Evolutionary conservation across 2,888 invertebrate species (phyloP).

Genomic region (Andrena fulva): DNA sequence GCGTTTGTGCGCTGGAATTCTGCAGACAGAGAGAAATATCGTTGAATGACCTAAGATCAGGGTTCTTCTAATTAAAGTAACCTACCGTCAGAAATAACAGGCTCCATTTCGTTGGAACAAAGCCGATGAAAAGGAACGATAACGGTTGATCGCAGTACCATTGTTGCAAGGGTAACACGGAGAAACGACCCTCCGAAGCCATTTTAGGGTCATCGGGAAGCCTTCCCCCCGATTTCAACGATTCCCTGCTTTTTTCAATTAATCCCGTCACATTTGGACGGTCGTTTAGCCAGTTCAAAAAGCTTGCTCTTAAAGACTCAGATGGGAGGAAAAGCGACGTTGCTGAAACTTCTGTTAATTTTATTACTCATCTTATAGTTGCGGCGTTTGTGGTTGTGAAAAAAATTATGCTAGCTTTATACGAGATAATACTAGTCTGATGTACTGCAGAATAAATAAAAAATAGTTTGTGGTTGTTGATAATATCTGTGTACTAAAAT

Average conservation of each 20-base stretch:
- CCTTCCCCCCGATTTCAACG: constrained; percentile 15
- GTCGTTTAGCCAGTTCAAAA: not conserved
- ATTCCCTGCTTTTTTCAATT: constrained; percentile 28
- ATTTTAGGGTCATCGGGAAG: constrained; percentile 30
- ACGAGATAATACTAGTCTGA: too few relatives aligned
- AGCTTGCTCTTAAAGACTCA: not conserved
- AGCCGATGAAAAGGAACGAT: constrained; percentile 41
- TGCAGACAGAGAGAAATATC: constrained; percentile 7
- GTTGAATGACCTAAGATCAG: constrained; percentile 31
- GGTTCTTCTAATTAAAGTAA: constrained; percentile 44
- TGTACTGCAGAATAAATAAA: too few relatives aligned
- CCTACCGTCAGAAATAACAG: constrained; percentile 22
- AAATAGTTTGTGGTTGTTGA: too few relatives aligned
- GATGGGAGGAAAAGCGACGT: not conserved
- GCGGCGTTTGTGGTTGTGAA: too few relatives aligned
- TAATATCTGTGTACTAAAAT: too few relatives aligned
- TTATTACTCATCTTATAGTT: too few relatives aligned
- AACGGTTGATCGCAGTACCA: constrained; percentile 32
- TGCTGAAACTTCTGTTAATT: not conserved
- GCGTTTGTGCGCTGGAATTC: not conserved
- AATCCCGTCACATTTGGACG: not conserved
- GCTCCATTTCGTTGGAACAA: constrained; percentile 39
- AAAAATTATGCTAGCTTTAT: too few relatives aligned
- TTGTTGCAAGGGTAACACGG: constrained; percentile 31
- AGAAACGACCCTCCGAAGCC: constrained; percentile 16